These are phyloP conservation scores for Elephantulus edwardii DNA, from an alignment of 2,113 vertebrate species.

Conservation along the genomic window DNA sequence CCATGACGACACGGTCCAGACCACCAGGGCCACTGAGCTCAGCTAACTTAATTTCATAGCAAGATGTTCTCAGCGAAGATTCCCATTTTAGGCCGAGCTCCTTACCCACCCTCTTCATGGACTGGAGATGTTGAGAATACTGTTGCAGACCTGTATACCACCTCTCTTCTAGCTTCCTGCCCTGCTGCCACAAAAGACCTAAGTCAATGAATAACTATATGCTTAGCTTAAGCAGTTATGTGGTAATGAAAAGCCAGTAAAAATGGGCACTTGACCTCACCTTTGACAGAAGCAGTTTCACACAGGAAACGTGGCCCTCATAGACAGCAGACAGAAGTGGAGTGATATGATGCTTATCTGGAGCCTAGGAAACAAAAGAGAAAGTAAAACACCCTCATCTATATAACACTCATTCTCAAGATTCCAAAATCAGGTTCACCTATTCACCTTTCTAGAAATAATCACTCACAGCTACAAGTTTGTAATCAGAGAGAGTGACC, in stretches of 20 bases:
- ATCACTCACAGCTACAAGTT: not conserved
- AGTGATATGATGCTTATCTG: conserved; percentile 94
- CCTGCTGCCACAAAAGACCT: not conserved
- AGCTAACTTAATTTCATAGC: not conserved
- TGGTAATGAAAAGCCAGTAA: not conserved
- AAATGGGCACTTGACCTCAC: conserved; percentile 81
- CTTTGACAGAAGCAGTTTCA: conserved; percentile 96
- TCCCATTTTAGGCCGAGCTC: not conserved
- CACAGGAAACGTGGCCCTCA: conserved; percentile 92
- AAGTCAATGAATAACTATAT: conserved; percentile 5
- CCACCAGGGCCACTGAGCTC: not conserved
- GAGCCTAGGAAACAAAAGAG: conserved; percentile 86
- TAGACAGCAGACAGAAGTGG: conserved; percentile 93
- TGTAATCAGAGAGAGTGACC: not conserved
- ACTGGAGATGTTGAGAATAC: not conserved
- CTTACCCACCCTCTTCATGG: not conserved
- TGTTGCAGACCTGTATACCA: not conserved
- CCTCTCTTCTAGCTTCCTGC: not conserved
- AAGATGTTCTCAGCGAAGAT: conserved; percentile 4
- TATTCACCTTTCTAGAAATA: not conserved
- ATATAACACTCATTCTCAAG: not conserved
- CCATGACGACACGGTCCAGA: not conserved
- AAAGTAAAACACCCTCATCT: not conserved
- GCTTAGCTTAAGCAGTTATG: not conserved
- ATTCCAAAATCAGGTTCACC: not conserved